Base-by-base conservation (phyloP, 2,888 invertebrate species). In the Andrena dorsata region DNA sequence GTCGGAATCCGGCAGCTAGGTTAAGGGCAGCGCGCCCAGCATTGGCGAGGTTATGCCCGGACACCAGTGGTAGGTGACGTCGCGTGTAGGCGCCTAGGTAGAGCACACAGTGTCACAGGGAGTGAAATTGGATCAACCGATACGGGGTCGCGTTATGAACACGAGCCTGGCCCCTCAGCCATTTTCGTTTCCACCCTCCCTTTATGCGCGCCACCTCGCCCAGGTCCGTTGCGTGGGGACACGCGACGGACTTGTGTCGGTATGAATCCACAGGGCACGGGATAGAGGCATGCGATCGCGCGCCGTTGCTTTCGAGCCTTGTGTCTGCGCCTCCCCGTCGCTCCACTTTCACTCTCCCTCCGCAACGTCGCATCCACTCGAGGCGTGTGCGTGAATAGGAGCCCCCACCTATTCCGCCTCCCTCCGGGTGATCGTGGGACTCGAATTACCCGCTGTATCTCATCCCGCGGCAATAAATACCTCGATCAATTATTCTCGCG, bases 61-160 rank as follows among this genome's bases (percentile, higher is more conserved):
- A 76, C 70, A 87, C 81, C 79, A 80, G 72, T 60, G 77, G 72
- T 78, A 77, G 84, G 78, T 78, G 88, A 86, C 73, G 76, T 86
- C 78, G 80, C 68, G 61, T 58, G 28, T 26, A 68, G 76, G 80
- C 65, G 58, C 41, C 65, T 78, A 70, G 71, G 60, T 82, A 28
- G 61, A 63, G 76, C 80, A 75, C 74, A 73, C 72, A 76, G 74
- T 81, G 80, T 85, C 77, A 51, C 79, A 82, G 86, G 77, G 81
- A 88, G 86, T 87, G 87, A 90, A 90, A 90, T 90, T 90, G 86
- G 88, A 89, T 90, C 88, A 88, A 85, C 86, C 84, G 90, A 90
- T 90, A 88, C 84, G 78, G 85, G 86, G 82, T 90, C 90, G 90
- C 85, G 87, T 90, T 90, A 87, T 88, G 86, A 90, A 88, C 90